Evolutionary conservation across 35 echinoderm and acorn worm species (phyloP), one percentile per base, ranked within the genome.

Genomic region (Lytechinus pictus): DNA sequence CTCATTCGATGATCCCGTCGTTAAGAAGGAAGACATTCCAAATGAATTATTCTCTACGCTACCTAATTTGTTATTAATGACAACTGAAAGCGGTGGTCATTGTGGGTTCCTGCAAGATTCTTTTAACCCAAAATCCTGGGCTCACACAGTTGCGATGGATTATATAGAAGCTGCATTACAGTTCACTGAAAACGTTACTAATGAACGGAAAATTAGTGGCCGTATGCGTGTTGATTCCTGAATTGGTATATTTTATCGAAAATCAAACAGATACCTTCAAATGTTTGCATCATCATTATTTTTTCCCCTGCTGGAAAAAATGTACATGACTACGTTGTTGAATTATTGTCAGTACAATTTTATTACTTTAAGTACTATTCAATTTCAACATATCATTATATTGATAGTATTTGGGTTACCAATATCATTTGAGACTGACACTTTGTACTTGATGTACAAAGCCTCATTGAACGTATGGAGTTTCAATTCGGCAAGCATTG

Each of bases 21-120:
- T 86, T 7, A 86, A 86, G 28, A 55, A 58, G 86, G 91, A 71
- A 28, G 21, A 96, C n/a, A 97, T 99, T 27, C 98, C 98, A 1
- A 97, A 95, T 86, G 98, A 99, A 53, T 86, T 99, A 19, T 99
- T 99, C 79, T 95, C 97, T 29, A 98, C 95, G 8, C 60, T 99
- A 21, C 98, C 98, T 5, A 96, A 98, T 89, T 61, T 98, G 6
- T 95, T 98, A n/a, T 90, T 99, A 16, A 96, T 95, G 44, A 97
- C 97, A 0, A 99, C 98, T 1, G 88, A 61, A 44, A 87, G 52
- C 54, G 98, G 98, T 24, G 98, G 98, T 3, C 96, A 99, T 96
- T 96, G 96, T 66, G 96, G 96, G 19, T 96, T 96, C 54, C 92
- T 95, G 19, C 94, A 95, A 79, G 54, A 90, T 57, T 55, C 52